Evolutionary conservation across 2,797 vertebrate genomes (phyloP), one percentile per base, ranked within the genome.

Genomic region (Enteromius paludinosus): DNA sequence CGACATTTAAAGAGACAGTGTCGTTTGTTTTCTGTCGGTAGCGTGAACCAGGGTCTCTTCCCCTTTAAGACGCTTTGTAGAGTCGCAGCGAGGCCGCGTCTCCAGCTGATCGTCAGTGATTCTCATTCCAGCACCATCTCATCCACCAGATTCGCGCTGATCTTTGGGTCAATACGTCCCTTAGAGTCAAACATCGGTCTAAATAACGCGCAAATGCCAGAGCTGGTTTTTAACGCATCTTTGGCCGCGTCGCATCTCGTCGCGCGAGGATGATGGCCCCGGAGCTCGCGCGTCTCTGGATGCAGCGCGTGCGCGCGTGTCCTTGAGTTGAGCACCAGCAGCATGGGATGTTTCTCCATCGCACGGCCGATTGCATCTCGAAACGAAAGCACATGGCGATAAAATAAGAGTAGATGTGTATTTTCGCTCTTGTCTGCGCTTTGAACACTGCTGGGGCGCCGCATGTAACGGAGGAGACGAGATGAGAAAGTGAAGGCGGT

Each of bases 61-160:
- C 85, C 84, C 86, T 86, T 89, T 89, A 88, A 88, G 49, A 47
- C 8, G 33, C 54, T 28, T 64, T 65, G 64, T 62, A 23, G 71
- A 83, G 65, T 68, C 82, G 30, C 66, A 73, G 23, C 17, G 70
- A 76, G 76, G 45, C 20, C 70, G 74, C 25, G 10, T 54, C 64
- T 77, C 70, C 78, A 56, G 82, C 49, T 43, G 69, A 43, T 74
- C 70, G 15, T 28, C 52, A 3, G 68, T 49, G 52, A 30, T 83
- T 61, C 14, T 64, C 66, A 3, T 25, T 47, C 69, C 25, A 18
- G 6, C 72, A 33, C 9, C 41, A 30, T 20, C 14, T 69, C 23
- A 10, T 65, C 2, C 30, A 7, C 70, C n/a, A 10, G 54, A 4
- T 59, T 35, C 43, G n/a, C 0, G 5, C 17, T 1, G 17, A 30